Conservation (phyloP, 2,797 vertebrate species). For the Semotilus atromaculatus region DNA sequence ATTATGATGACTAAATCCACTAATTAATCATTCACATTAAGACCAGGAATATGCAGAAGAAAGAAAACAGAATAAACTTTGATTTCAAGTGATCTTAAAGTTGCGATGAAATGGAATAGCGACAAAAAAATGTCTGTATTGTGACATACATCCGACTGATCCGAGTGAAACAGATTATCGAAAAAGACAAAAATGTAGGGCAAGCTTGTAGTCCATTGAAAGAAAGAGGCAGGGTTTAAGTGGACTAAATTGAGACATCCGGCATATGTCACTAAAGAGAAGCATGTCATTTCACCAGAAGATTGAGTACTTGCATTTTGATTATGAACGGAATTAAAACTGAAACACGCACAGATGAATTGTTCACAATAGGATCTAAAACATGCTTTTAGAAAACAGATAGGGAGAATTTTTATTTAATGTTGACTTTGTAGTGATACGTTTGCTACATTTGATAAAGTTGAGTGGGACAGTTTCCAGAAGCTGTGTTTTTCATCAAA, state of each 20-base stretch:
- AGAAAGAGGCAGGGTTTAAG: neutral
- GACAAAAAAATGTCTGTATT: neutral
- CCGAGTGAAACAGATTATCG: neutral
- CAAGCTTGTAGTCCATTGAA: neutral
- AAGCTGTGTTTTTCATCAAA: constrained; percentile 14
- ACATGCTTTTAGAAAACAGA: neutral
- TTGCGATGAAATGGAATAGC: neutral
- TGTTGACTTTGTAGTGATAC: too few species aligned
- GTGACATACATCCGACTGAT: neutral
- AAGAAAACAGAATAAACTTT: too few species aligned
- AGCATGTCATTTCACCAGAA: neutral
- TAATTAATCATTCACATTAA: neutral
- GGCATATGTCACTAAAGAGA: neutral
- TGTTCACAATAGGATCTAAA: neutral
- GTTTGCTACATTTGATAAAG: neutral
- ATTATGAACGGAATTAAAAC: neutral
- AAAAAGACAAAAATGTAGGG: neutral
- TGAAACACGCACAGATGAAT: neutral
- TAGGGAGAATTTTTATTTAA: neutral
- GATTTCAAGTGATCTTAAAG: neutral
- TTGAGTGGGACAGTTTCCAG: constrained; percentile 2
- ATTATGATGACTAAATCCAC: neutral
- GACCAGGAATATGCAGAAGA: neutral
- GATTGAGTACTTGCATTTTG: neutral
- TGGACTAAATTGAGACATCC: neutral